Evolutionary conservation across 2,888 invertebrate genomes (phyloP), one percentile per base, ranked within the genome.

Genomic region (Epinotia demarniana): DNA sequence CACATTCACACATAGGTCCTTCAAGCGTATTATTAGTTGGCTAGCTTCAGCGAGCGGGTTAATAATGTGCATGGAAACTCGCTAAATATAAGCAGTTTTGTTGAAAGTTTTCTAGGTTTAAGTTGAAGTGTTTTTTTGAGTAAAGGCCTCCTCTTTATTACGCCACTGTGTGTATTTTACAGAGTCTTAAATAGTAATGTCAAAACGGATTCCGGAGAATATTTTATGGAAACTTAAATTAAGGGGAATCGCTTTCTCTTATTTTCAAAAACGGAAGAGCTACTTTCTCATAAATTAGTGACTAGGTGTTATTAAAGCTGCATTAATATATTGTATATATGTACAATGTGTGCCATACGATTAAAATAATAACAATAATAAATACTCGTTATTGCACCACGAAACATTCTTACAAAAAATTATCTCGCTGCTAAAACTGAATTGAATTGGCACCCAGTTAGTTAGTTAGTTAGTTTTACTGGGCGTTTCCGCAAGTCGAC

Each of bases 21-120:
- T 69, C 61, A 55, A 62, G 33, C 71, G 61, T 49, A 70, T 75
- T 75, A 71, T 75, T 72, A 55, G 61, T 55, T n/a, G 61, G 46
- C 53, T 53, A 64, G 63, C 60, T 67, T 75, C 60, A 27, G 43
- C 5, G 43, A 46, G 46, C 39, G 60, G 70, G 66, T 67, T 67
- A 46, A 61, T 75, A 67, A 67, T 23, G 60, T 27, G 73, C 62
- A 27, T 60, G 64, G 49, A 58, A 64, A 63, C 46, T 63, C 23
- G 23, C 63, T 33, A n/a, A 69, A 70, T 39, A 39, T 53, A 63
- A n/a, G 49, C 57, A 62, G 69, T 49, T 70, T 69, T 70, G 39
- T 11, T 70, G 19, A 8, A 63, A 70, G 27, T 46, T 46, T n/a
- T 60, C 23, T 69, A 57, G 58, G 16, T 68, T 68, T 55, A 57